Percentiles rank a stretch among this genome's conserved stretches.
Conservation (phyloP, 2,797 vertebrate genomes). For the Mareca penelope region DNA sequence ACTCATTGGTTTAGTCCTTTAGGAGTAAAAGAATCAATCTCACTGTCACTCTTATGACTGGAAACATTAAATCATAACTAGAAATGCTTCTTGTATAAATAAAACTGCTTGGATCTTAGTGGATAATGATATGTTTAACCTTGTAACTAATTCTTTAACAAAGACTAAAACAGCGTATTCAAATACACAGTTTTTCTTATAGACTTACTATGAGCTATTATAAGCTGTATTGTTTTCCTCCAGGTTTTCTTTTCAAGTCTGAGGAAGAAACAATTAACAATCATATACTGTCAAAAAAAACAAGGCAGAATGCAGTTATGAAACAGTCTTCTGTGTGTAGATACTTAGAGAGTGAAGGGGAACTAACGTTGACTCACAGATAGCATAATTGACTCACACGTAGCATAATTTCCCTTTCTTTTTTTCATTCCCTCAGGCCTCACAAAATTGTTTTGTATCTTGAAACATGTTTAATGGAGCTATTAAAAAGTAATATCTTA, state of each 20-base stretch:
- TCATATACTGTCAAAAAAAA: neutral
- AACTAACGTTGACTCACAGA: conserved; percentile 18
- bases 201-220: neutral
- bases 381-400: conserved; percentile 13
- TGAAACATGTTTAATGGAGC: conserved; percentile 50
- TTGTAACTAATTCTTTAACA: neutral
- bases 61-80: neutral
- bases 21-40: neutral
- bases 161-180: neutral
- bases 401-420: neutral
- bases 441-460: conserved; percentile 17
- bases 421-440: conserved; percentile 1
- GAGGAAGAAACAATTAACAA: neutral
- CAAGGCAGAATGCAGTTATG: neutral
- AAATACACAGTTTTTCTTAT: neutral
- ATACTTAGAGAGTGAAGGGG: neutral
- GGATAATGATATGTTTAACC: neutral
- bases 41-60: neutral
- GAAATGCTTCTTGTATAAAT: neutral
- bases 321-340: neutral
- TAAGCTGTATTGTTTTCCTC: neutral
- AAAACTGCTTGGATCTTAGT: neutral
- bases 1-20: neutral
- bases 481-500: conserved; percentile 42
- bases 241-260: neutral